These are phyloP conservation scores for Helobdella robusta DNA, from an alignment of 2,888 invertebrate species.

Conservation along the genomic window DNA sequence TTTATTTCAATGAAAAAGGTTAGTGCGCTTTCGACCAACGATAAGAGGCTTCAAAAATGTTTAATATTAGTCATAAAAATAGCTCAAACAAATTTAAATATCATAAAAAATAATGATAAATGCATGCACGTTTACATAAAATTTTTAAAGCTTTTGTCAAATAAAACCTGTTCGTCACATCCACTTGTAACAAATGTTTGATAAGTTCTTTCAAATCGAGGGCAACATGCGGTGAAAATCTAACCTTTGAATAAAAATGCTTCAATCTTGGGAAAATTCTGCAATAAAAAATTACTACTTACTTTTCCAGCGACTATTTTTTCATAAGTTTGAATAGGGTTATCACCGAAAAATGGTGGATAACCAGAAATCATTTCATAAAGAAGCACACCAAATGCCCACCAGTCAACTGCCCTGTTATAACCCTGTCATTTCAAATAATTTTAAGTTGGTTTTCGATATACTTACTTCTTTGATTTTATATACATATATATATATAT, in stretches of 20 bases:
- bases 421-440: constrained; percentile 56
- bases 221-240: constrained; percentile 19
- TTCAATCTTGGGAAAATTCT: neutral
- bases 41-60: too few species aligned
- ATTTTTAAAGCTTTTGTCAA: neutral
- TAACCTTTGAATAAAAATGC: constrained; percentile 10
- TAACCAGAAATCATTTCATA: constrained; percentile 64
- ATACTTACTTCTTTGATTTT: too few species aligned
- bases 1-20: too few species aligned
- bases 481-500: too few species aligned
- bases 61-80: too few species aligned
- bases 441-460: neutral
- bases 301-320: constrained; percentile 98
- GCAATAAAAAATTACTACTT: constrained; percentile 24
- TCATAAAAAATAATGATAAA: too few species aligned
- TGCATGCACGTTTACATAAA: too few species aligned
- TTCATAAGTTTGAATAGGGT: constrained; percentile 99
- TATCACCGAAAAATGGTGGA: constrained; percentile 99
- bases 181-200: constrained; percentile 23
- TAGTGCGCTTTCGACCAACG: too few species aligned
- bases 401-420: constrained; percentile 99
- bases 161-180: constrained; percentile 22
- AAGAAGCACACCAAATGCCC: constrained; percentile 66
- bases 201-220: constrained; percentile 23
- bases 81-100: too few species aligned